Base-by-base conservation (phyloP, 1,140 invertebrate genomes). In the Drosophila tsacasi region DNA sequence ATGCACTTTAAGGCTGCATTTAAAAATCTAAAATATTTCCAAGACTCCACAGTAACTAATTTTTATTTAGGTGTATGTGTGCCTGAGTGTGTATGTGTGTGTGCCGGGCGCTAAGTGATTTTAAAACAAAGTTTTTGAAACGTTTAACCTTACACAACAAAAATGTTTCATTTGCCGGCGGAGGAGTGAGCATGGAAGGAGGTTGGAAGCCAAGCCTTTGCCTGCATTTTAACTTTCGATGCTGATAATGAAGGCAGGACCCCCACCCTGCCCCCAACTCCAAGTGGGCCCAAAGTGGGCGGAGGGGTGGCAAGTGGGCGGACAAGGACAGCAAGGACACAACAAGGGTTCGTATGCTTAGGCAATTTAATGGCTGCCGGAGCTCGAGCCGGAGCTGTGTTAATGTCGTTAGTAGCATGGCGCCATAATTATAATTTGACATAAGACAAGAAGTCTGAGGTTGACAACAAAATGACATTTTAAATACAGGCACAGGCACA, bases 391-490 rank as follows among this genome's bases (percentile, higher is more conserved):
- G 54, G 67, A 50, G 68, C 68, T 40, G 79, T 74, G 79, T 80
- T 91, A 87, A 85, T 87, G 86, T 91, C 89, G 83, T 91, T 91
- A 91, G 85, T 91, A 87, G 83, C 83, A 91, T 91, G 87, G 86
- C 85, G 86, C 85, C 85, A 90, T 90, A 90, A 91, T 91, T 91
- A 91, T 91, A 91, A 91, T 91, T 91, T 91, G 90, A 91, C 90
- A 81, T 83, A 92, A 91, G 83, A 91, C 90, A 91, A 92, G 90
- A 91, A 91, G 90, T 91, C 90, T 91, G 90, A 91, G 90, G 90
- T 89, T 91, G 90, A 91, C 90, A 91, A 89, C 90, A 91, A 89
- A 91, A 91, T 91, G 90, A 91, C 89, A 91, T 90, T 92, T 91
- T 92, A 90, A 91, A 92, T 86, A 86, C 59, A 74, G 47, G 42